Evolutionary conservation across 2,888 invertebrate species (phyloP), one percentile per base, ranked within the genome.

Genomic region (Diaphora mendica): DNA sequence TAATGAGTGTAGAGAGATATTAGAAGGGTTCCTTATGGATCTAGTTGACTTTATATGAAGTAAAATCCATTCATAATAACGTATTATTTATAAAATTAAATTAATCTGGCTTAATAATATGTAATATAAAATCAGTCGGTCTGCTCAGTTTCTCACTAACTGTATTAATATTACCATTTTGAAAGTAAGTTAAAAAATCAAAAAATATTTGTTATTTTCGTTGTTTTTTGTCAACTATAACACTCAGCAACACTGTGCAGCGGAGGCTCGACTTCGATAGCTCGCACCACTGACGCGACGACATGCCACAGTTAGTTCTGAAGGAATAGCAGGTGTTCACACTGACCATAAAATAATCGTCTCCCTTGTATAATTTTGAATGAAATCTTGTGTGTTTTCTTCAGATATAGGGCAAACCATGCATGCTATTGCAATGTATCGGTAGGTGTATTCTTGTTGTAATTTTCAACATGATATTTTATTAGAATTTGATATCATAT

Each of bases 251-350:
- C 90, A 89, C 82, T 88, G 87, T 86, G 85, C 81, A 62, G n/a
- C 74, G 86, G 89, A 89, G 91, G 91, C 90, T 89, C 86, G 90
- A 23, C 73, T 68, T 35, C 59, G n/a, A 59, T 35, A 68, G 4
- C 15, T 59, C 26, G 39, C 15, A 30, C 30, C 8, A 15, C 30
- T 62, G 62, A 62, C 62, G 62, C 30, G 30, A 30, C 62, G 17
- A 30, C 62, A 42, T 62, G 15, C n/a, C 68, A 30, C 51, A 13
- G 26, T 7, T 44, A 62, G 30, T 70, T 62, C 70, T 42, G 62
- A 35, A 26, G 20, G 3, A 70, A 5, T 62, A 23, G 33, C 39
- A 30, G 17, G 62, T 26, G 62, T 70, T 44, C 70, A 70, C 70
- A 70, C 26, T 35, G 39, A 30, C 4, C 2, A 30, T 15, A 26